These are phyloP conservation scores for Nothocercus nigrocapillus DNA, from an alignment of 2,113 vertebrate genomes.

Conservation along the genomic window DNA sequence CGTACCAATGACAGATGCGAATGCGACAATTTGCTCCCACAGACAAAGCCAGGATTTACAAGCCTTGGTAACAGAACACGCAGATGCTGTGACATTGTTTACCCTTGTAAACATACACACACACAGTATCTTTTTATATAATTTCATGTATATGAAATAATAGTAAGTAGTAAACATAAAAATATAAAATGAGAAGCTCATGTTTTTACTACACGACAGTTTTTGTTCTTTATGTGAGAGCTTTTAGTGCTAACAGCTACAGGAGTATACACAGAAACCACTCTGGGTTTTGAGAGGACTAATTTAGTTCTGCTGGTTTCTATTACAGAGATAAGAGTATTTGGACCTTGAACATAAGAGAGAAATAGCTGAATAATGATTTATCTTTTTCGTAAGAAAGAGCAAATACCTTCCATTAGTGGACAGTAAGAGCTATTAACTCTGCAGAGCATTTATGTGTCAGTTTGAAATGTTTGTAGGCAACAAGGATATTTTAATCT, in stretches of 20 bases:
- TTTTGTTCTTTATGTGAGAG: constrained; percentile 41
- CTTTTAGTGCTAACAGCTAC: constrained; percentile 36
- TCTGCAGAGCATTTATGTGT: neutral
- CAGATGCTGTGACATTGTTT: neutral
- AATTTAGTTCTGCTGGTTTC: constrained; percentile 33
- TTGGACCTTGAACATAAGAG: constrained; percentile 2
- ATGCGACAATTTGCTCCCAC: neutral
- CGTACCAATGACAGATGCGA: neutral
- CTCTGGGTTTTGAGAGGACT: neutral
- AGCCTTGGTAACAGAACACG: neutral
- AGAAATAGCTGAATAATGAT: constrained; percentile 6
- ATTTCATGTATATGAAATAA: neutral
- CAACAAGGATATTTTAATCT: constrained; percentile 31
- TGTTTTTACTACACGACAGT: neutral
- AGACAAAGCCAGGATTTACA: neutral
- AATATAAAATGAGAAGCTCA: neutral
- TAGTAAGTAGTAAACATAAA: constrained; percentile 39
- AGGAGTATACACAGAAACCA: neutral
- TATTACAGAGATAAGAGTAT: neutral
- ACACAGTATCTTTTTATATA: neutral
- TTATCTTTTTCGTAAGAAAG: constrained; percentile 19
- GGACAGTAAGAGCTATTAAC: constrained; percentile 15
- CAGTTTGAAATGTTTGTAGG: neutral
- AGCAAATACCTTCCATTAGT: constrained; percentile 35
- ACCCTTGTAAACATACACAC: constrained; percentile 10